Evolutionary conservation across 2,113 vertebrate genomes (phyloP).

Genomic region (Callorhinus ursinus): DNA sequence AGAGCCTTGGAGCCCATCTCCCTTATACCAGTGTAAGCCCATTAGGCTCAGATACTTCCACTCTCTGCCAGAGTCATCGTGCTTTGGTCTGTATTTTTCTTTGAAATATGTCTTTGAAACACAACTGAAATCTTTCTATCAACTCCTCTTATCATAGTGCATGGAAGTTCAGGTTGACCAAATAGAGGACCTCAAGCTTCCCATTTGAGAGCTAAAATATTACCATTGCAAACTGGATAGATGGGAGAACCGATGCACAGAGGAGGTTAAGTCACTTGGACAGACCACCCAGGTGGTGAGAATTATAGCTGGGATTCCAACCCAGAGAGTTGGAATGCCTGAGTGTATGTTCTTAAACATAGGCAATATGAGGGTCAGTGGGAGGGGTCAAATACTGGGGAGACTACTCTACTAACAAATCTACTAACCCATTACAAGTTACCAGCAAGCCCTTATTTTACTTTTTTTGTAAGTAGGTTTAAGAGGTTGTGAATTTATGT

Average conservation of each 20-base stretch:
- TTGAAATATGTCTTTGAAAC: background rate
- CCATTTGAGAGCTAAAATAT: background rate
- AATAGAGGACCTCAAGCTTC: background rate
- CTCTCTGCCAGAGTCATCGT: background rate
- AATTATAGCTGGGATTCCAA: background rate
- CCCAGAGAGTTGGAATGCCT: background rate
- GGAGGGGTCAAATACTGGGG: background rate
- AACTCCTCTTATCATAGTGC: background rate
- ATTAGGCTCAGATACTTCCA: background rate
- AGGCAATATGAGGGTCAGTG: too few species aligned
- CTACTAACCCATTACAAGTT: background rate
- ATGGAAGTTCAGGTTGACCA: background rate
- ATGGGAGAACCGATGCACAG: background rate
- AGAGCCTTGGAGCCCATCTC: background rate
- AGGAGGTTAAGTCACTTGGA: background rate
- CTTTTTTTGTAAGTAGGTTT: background rate
- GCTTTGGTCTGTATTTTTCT: background rate
- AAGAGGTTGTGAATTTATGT: background rate
- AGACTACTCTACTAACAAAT: background rate
- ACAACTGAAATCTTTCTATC: too few species aligned
- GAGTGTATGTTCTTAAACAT: background rate
- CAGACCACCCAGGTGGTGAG: background rate
- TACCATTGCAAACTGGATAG: background rate
- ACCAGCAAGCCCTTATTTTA: background rate
- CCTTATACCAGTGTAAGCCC: background rate